Percentiles rank a stretch among this genome's conserved stretches.
Conservation (phyloP, 35 echinoderm and acorn worm species). For the Chiridota heheva region DNA sequence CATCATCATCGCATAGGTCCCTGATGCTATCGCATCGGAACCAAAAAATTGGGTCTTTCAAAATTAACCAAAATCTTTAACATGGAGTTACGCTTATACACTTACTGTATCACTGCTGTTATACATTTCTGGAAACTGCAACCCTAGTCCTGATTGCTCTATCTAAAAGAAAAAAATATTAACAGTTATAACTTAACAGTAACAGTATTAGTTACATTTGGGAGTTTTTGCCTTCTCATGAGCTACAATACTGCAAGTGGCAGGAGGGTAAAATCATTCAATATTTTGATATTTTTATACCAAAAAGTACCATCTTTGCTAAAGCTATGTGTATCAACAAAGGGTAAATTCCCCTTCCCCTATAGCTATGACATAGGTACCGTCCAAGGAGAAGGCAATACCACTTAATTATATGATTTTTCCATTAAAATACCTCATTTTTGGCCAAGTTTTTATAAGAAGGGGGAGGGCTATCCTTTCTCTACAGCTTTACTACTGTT, state of each 20-base stretch:
- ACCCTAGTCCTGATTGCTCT: slow-evolving; percentile 68
- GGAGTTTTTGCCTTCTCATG: background rate
- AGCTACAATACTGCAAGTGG: background rate
- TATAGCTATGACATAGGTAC: too few relatives aligned
- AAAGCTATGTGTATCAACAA: background rate
- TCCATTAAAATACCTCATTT: too few relatives aligned
- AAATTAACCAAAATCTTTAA: too few relatives aligned
- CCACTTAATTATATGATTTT: too few relatives aligned
- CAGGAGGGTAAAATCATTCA: background rate
- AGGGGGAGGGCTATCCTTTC: background rate
- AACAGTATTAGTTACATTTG: background rate
- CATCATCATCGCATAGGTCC: too few relatives aligned
- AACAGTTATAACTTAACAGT: background rate
- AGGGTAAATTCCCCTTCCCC: background rate
- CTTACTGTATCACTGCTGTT: slow-evolving; percentile 60
- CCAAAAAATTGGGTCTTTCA: too few relatives aligned
- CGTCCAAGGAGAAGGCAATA: too few relatives aligned
- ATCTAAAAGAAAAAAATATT: slow-evolving; percentile 51
- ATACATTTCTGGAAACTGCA: slow-evolving; percentile 53
- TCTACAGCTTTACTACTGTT: background rate
- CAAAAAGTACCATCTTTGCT: background rate
- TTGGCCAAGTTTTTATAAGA: too few relatives aligned
- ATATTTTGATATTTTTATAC: background rate
- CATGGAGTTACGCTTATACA: background rate
- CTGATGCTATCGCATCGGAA: too few relatives aligned